Percentiles rank a stretch among this genome's conserved stretches.
Conservation (phyloP, 2,888 invertebrate genomes). For the Podabrus alpinus region DNA sequence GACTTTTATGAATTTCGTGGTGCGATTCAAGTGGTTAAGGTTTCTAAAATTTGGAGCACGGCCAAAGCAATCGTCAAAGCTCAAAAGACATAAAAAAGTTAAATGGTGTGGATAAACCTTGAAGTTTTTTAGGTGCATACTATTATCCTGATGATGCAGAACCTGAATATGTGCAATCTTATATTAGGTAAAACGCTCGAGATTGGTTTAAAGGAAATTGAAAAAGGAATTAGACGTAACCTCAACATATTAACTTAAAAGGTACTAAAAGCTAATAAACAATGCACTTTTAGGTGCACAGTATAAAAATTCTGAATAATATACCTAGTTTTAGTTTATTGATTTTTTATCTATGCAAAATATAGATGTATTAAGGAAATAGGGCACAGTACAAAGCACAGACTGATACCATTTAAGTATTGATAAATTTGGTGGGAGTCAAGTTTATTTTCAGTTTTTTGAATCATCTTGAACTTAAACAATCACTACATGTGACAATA, state of each 20-base stretch:
- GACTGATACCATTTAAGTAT: conserved; percentile 35
- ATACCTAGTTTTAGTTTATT: not conserved
- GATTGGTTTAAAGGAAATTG: not conserved
- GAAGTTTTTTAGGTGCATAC: no score
- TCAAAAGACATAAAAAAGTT: no score
- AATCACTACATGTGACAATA: not conserved
- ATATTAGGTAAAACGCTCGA: not conserved
- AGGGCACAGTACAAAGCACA: conserved; percentile 41
- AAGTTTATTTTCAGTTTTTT: conserved; percentile 3
- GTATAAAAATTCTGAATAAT: not conserved
- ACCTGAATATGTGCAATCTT: no score
- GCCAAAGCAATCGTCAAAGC: no score
- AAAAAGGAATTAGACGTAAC: not conserved
- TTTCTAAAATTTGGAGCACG: no score
- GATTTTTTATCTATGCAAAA: not conserved
- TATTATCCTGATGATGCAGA: no score
- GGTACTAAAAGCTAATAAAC: not conserved
- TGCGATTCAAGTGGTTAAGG: no score
- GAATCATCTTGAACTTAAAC: not conserved
- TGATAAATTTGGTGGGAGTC: not conserved
- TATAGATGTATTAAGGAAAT: conserved; percentile 11
- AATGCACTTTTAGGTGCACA: not conserved
- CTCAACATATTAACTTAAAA: not conserved
- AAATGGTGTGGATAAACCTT: no score
- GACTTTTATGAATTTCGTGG: no score